Conservation (phyloP, 2,888 invertebrate species). For the Lasius fuliginosus region DNA sequence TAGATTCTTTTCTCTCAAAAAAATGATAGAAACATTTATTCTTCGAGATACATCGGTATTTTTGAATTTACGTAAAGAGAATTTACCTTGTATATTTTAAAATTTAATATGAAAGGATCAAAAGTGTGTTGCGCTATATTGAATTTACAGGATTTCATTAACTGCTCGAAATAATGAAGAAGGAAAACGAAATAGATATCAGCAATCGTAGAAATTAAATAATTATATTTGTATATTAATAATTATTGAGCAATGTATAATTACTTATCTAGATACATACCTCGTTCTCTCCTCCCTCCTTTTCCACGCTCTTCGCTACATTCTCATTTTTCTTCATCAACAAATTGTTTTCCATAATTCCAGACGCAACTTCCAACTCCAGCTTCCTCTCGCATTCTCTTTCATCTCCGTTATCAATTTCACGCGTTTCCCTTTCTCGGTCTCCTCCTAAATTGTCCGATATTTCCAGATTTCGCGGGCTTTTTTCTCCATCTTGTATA, state of each 20-base stretch:
- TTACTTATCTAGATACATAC: slow-evolving; percentile 3
- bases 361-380: not conserved
- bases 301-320: not conserved
- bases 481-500: not conserved
- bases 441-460: not conserved
- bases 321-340: not conserved
- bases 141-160: not conserved
- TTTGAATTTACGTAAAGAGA: not conserved
- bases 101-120: not conserved
- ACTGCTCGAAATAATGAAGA: not conserved
- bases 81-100: not conserved
- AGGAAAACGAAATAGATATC: not conserved
- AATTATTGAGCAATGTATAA: not conserved
- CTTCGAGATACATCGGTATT: not conserved
- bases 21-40: not conserved
- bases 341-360: not conserved
- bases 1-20: not conserved
- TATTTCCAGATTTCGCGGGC: not conserved
- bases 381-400: not conserved
- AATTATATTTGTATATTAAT: not conserved
- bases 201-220: not conserved
- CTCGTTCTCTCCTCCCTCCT: not conserved
- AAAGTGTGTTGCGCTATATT: not conserved
- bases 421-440: slow-evolving; percentile 6
- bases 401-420: not conserved